Evolutionary conservation across 2,797 vertebrate genomes (phyloP), one percentile per base, ranked within the genome.

Genomic region (Tokudaia muenninki): DNA sequence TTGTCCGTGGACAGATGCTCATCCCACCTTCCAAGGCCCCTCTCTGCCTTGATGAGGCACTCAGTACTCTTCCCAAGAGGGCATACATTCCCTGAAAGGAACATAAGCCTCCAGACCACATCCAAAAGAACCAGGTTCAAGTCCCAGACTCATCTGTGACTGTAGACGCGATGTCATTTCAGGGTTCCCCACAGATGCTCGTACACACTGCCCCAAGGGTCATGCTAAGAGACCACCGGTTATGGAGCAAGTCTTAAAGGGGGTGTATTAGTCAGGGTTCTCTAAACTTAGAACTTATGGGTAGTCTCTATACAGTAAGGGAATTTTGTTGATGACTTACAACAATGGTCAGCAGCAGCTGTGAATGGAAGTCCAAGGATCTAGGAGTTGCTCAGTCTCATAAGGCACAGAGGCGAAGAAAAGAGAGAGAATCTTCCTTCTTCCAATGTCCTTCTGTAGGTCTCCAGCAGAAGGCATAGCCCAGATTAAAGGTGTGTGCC

Each of bases 131-230:
- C 77, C 2, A 77, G 34, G 44, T 87, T 92, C 75, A 0, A 87
- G 77, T 9, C 19, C 57, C 16, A 14, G 34, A 10, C 59, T 34
- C n/a, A 78, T 26, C 2, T 0, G 34, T 6, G 16, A 29, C 31
- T 37, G 24, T 52, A 75, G 50, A 89, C 9, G 3, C 19, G 59
- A 29, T 14, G 1, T 65, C 88, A 79, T 74, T 57, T 29, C 65
- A 14, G 10, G 55, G 31, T 34, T 14, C 12, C 88, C 78, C 50
- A 3, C 10, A 70, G 57, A 50, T 31, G 55, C 72, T 34, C 41
- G 2, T 1, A 47, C 1, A 31, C 0, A 26, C 16, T 0, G 29
- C 29, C 34, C 24, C 1, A 4, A 3, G 17, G 17, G 2, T 3
- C 2, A 7, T 1, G 12, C 24, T n/a, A 0, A 1, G 2, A 83